Conservation (phyloP, 2,888 invertebrate genomes). For the Andrena bucephala region DNA sequence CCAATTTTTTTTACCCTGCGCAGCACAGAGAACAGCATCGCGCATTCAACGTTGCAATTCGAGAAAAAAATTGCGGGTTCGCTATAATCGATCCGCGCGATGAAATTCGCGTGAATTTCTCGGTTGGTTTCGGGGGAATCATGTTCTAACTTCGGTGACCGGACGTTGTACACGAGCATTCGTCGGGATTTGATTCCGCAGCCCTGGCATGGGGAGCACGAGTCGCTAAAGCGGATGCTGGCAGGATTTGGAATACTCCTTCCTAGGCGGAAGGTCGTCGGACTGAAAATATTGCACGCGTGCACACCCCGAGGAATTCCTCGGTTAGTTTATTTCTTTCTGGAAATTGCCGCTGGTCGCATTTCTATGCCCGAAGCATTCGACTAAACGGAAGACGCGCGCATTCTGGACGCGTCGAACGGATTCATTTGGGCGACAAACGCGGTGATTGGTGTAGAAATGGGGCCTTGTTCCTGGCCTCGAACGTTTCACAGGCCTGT, state of each 20-base stretch:
- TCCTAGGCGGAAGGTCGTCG: slow-evolving; percentile 78
- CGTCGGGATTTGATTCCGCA: slow-evolving; percentile 32
- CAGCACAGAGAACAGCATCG: background rate
- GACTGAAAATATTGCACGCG: slow-evolving; percentile 80
- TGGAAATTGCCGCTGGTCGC: slow-evolving; percentile 75
- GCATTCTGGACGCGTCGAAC: background rate
- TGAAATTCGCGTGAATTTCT: slow-evolving; percentile 18
- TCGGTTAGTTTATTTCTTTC: slow-evolving; percentile 79
- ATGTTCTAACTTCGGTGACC: slow-evolving; percentile 26
- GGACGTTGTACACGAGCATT: background rate
- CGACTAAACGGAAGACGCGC: slow-evolving; percentile 39
- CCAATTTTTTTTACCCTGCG: background rate
- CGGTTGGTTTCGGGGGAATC: background rate
- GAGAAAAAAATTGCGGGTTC: background rate
- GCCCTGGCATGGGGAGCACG: background rate
- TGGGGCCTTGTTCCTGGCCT: slow-evolving; percentile 38
- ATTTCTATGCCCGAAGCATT: slow-evolving; percentile 56
- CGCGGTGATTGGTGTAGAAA: slow-evolving; percentile 36
- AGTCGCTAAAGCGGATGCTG: slow-evolving; percentile 30
- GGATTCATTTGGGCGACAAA: slow-evolving; percentile 45
- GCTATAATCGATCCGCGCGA: background rate
- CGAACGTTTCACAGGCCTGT: slow-evolving; percentile 46
- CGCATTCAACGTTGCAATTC: slow-evolving; percentile 11
- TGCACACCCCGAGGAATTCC: slow-evolving; percentile 77
- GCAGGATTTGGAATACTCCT: slow-evolving; percentile 55